phyloP scores from a whole-genome alignment of 2,888 invertebrate genomes.

The Autographa gamma region DNA sequence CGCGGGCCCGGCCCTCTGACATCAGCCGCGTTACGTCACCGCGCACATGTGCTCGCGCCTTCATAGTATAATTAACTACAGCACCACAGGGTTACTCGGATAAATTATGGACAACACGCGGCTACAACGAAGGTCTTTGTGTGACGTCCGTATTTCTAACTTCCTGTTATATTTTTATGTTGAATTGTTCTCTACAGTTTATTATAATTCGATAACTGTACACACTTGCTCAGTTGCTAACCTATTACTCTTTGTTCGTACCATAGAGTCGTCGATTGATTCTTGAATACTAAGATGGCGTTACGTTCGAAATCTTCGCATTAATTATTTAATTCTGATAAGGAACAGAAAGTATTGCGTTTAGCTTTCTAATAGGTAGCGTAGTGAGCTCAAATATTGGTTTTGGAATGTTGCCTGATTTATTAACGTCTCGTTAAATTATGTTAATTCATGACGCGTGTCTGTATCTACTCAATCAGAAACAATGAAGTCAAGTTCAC shows the following conservation, averaged over 20 bases:
- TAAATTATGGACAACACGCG: slow-evolving; percentile 57
- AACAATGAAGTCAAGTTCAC: neutral
- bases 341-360: neutral
- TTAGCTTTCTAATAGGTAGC: neutral
- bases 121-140: slow-evolving; percentile 51
- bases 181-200: slow-evolving; percentile 24
- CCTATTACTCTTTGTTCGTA: neutral
- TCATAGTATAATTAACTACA: slow-evolving; percentile 53
- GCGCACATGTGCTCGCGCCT: slow-evolving; percentile 55
- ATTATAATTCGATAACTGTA: slow-evolving; percentile 42
- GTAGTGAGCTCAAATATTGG: neutral
- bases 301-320: neutral
- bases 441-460: neutral
- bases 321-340: neutral
- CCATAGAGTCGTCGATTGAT: neutral
- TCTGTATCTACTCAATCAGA: slow-evolving; percentile 4
- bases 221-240: slow-evolving; percentile 8
- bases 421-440: neutral
- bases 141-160: slow-evolving; percentile 57
- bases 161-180: slow-evolving; percentile 56
- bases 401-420: neutral
- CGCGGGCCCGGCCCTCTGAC: slow-evolving; percentile 58
- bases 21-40: slow-evolving; percentile 58
- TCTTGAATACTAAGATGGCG: neutral
- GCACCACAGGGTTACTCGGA: slow-evolving; percentile 43